Conservation (phyloP, 2,797 vertebrate genomes). For the Crax fasciolata region DNA sequence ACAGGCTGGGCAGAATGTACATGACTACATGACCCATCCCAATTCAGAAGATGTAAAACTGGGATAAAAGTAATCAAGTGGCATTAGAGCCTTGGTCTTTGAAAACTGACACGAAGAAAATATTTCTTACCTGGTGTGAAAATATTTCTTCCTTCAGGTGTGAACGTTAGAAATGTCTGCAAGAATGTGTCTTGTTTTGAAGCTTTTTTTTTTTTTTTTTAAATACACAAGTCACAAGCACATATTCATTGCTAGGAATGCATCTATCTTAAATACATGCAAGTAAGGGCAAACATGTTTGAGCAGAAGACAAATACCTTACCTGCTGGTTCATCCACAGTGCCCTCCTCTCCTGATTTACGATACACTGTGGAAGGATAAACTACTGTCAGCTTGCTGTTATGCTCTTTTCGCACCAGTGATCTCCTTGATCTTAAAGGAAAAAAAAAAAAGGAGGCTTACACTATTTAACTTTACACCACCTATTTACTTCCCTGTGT, state of each 20-base stretch:
- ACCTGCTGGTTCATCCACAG: conserved; percentile 58
- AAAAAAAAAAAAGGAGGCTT: neutral
- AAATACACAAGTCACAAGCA: neutral
- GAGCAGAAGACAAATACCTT: neutral
- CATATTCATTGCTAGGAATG: neutral
- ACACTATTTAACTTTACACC: neutral
- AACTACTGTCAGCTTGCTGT: conserved; percentile 92
- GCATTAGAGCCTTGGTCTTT: neutral
- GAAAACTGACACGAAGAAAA: neutral
- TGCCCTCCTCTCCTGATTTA: conserved; percentile 38
- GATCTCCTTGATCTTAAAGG: conserved; percentile 83
- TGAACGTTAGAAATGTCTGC: neutral
- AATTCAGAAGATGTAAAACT: neutral
- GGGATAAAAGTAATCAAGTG: neutral
- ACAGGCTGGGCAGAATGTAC: neutral
- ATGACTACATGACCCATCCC: neutral
- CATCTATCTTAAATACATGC: neutral
- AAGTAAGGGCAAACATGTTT: neutral
- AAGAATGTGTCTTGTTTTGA: neutral
- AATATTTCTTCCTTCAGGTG: neutral
- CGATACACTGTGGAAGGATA: conserved; percentile 74
- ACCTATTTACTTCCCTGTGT: neutral
- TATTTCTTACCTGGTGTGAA: neutral
- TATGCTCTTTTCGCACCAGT: conserved; percentile 91
- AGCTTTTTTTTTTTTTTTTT: neutral